Evolutionary conservation across 1,140 invertebrate genomes (phyloP), one percentile per base, ranked within the genome.

Genomic region (Neodiprion virginianus): DNA sequence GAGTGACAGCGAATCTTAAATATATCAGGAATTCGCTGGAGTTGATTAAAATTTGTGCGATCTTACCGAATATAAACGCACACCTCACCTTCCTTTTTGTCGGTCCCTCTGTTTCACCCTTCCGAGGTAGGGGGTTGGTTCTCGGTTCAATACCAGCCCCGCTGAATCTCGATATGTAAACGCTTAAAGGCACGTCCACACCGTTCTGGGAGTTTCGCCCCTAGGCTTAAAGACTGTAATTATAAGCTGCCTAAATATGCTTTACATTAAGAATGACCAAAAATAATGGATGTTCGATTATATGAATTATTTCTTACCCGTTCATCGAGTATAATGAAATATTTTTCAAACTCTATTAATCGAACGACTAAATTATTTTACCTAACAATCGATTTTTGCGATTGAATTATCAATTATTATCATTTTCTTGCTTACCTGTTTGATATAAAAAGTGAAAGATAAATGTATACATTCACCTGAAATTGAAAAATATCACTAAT

Each of bases 61-160:
- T 40, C 28, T 40, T 40, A 40, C 28, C 28, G 5, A 40, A 40
- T 40, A 14, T 61, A 61, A 4, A 14, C n/a, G 11, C 53, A 14
- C 53, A 14, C 8, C n/a, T 17, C 11, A 12, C 53, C 53, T 5
- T 17, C 3, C n/a, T 61, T 61, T 61, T 17, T 17, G 53, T 1
- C 7, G 11, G n/a, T 61, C 53, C 11, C 8, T 8, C 5, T 14
- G 53, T 61, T 17, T 61, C 53, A 12, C 11, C n/a, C 53, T 8
- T 8, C 1, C 53, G 11, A 17, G 53, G 53, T 5, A 17, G 11
- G 11, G 53, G 53, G 28, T 40, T 40, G 53, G 53, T 12, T 61
- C 53, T 61, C 53, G 53, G 53, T 61, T 61, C 53, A 61, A 61
- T 61, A 61, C 53, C 53, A 61, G 53, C 8, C 50, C 53, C 53